phyloP scores from a whole-genome alignment of 2,113 vertebrate genomes.

The Tyrannus savana region DNA sequence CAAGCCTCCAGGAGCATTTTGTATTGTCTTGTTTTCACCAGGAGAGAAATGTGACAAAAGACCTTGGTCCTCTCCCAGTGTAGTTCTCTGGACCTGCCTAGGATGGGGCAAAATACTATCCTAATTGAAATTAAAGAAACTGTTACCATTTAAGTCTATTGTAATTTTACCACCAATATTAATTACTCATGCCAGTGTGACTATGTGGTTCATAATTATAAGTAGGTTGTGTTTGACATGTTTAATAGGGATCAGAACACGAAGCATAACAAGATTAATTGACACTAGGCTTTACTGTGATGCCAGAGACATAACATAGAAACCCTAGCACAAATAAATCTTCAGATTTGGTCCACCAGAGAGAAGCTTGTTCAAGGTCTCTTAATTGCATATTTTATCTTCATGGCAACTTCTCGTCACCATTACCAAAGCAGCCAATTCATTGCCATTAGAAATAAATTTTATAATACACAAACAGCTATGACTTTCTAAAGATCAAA shows the following conservation, averaged over 20 bases:
- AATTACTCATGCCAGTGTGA: not conserved
- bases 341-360: not conserved
- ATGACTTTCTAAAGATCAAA: not conserved
- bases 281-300: not conserved
- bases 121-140: not conserved
- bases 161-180: not conserved
- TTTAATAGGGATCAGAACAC: not conserved
- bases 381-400: not conserved
- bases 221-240: not conserved
- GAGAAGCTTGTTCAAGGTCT: not conserved
- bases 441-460: not conserved
- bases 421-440: not conserved
- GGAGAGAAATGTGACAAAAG: not conserved
- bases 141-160: not conserved
- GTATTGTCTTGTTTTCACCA: not conserved
- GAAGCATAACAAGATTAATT: not conserved
- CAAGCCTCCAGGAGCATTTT: not conserved
- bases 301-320: not conserved
- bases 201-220: not conserved
- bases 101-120: not conserved
- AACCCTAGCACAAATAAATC: not conserved
- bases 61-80: not conserved
- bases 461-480: not conserved
- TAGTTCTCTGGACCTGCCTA: not conserved
- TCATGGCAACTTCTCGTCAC: not conserved